These are phyloP conservation scores for Styela plicata DNA, from an alignment of 23 tunicate species.

Conservation along the genomic window DNA sequence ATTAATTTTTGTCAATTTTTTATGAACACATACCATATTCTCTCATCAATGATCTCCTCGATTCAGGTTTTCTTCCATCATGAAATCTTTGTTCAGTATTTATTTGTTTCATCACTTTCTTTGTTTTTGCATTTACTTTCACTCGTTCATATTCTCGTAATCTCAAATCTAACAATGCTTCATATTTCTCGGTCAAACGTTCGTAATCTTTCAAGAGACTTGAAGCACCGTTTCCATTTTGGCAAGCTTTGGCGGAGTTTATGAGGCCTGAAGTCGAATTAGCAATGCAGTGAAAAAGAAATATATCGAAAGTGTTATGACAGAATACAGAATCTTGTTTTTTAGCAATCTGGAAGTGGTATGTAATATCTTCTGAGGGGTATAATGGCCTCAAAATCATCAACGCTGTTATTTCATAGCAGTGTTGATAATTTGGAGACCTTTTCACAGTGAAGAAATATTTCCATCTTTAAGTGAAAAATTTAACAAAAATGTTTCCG, in stretches of 20 bases:
- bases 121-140: neutral
- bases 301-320: too few species aligned
- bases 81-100: neutral
- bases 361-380: too few species aligned
- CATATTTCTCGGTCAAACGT: slow-evolving; percentile 13
- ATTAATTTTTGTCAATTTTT: too few species aligned
- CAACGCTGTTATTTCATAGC: too few species aligned
- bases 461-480: too few species aligned
- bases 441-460: too few species aligned
- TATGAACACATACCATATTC: neutral
- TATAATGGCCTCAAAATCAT: too few species aligned
- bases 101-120: neutral
- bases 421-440: too few species aligned
- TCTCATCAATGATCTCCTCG: neutral
- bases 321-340: too few species aligned
- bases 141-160: neutral
- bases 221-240: neutral
- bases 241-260: neutral
- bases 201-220: neutral
- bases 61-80: neutral
- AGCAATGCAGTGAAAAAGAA: too few species aligned
- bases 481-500: too few species aligned
- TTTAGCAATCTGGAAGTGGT: too few species aligned
- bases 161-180: slow-evolving; percentile 4
- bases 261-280: neutral